Evolutionary conservation across 92 coral and sea anemone species (phyloP).

Genomic region (Ricordea florida): DNA sequence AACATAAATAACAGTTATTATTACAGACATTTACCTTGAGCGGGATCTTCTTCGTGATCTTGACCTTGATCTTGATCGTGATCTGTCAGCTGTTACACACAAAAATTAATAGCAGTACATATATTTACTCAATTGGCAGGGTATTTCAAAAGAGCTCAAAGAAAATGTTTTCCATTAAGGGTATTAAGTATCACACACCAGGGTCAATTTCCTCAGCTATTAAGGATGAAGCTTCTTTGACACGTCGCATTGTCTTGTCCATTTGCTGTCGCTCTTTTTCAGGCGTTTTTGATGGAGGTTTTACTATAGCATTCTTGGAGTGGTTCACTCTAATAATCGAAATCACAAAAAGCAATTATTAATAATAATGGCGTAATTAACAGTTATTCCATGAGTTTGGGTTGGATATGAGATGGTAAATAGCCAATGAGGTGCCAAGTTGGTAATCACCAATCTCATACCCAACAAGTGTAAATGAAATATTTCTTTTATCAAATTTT

Average conservation of each 20-base stretch:
- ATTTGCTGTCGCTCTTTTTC: conserved; percentile 64
- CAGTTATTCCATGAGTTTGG: no score
- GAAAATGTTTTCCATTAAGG: not conserved
- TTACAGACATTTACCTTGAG: conserved; percentile 77
- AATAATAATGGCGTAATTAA: not conserved
- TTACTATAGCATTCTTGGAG: conserved; percentile 90
- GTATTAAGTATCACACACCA: conserved; percentile 3
- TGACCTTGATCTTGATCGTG: conserved; percentile 81
- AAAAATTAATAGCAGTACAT: not conserved
- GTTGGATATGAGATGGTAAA: no score
- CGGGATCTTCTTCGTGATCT: conserved; percentile 61
- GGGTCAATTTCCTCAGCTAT: conserved; percentile 73
- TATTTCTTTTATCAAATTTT: no score
- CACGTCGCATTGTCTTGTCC: conserved; percentile 68
- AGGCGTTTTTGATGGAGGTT: conserved; percentile 77
- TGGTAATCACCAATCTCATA: no score
- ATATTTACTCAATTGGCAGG: not conserved
- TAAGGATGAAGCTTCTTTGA: conserved; percentile 53
- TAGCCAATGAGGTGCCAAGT: no score
- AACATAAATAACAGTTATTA: no score
- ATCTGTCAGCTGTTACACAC: conserved; percentile 46
- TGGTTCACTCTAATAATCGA: conserved; percentile 64
- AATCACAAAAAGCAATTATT: not conserved
- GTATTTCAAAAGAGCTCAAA: not conserved
- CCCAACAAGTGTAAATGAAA: no score